phyloP scores from a whole-genome alignment of 2,797 vertebrate genomes.

The Xenentodon cancila region DNA sequence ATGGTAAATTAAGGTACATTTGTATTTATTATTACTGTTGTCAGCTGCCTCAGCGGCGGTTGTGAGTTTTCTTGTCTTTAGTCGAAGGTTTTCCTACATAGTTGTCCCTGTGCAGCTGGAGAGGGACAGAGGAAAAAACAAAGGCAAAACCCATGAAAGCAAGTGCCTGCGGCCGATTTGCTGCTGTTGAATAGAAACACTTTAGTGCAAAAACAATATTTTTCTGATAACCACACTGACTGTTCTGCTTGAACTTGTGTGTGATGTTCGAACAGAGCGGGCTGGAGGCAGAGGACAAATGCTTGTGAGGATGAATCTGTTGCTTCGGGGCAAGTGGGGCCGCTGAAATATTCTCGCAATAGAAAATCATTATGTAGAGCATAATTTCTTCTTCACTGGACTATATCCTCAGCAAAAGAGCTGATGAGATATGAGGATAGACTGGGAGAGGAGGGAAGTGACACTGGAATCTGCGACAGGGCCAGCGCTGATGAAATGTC shows the following conservation, averaged over 20 bases:
- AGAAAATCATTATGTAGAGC: conserved; percentile 40
- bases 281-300: conserved; percentile 35
- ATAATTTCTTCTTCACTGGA: conserved; percentile 37
- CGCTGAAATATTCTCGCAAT: conserved; percentile 47
- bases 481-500: not conserved
- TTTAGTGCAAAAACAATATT: conserved; percentile 32
- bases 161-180: conserved; percentile 38
- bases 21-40: too few species aligned
- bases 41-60: too few species aligned
- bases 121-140: conserved; percentile 28
- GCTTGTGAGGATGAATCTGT: conserved; percentile 48
- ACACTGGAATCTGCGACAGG: conserved; percentile 16
- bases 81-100: too few species aligned
- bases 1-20: too few species aligned
- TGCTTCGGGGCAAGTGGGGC: conserved; percentile 43
- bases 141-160: conserved; percentile 14
- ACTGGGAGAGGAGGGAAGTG: conserved; percentile 14
- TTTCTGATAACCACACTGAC: conserved; percentile 22
- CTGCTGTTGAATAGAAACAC: conserved; percentile 24
- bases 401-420: conserved; percentile 19
- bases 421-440: conserved; percentile 31
- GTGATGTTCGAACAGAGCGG: conserved; percentile 20
- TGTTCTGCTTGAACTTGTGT: conserved; percentile 20
- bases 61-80: too few species aligned
- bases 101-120: conserved; percentile 44